Conservation (phyloP, 2,888 invertebrate species). For the Dasysyrphus albostriatus region DNA sequence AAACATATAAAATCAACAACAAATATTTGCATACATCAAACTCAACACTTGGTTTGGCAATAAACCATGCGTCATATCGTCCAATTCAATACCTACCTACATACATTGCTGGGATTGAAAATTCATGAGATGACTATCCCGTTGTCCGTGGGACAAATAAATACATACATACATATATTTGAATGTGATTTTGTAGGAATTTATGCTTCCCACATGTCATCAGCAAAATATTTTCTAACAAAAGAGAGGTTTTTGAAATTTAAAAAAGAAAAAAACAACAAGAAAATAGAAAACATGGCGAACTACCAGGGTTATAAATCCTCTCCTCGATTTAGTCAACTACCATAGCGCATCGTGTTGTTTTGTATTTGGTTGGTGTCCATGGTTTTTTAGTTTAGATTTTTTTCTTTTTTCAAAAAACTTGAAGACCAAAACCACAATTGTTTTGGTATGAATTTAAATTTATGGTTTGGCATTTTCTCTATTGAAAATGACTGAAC, state of each 20-base stretch:
- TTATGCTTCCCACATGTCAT: slow-evolving; percentile 28
- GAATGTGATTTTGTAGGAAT: slow-evolving; percentile 2
- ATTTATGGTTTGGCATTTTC: slow-evolving; percentile 3
- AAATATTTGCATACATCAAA: too few species aligned
- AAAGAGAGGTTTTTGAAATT: slow-evolving; percentile 2
- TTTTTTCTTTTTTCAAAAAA: background rate
- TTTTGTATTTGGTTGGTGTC: background rate
- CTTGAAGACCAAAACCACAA: slow-evolving; percentile 13
- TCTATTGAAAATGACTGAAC: slow-evolving; percentile 8
- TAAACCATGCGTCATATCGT: too few species aligned
- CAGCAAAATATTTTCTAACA: slow-evolving; percentile 13
- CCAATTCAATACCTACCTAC: too few species aligned
- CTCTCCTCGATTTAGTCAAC: background rate
- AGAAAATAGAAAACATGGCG: background rate
- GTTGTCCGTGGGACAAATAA: background rate
- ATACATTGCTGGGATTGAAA: background rate
- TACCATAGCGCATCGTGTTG: background rate
- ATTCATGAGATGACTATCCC: background rate
- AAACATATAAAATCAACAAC: too few species aligned
- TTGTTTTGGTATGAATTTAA: slow-evolving; percentile 9
- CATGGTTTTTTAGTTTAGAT: background rate
- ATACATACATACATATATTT: background rate
- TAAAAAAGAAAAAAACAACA: background rate
- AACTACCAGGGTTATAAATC: slow-evolving; percentile 17
- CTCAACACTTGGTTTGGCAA: too few species aligned